Evolutionary conservation across 2,888 invertebrate genomes (phyloP), one percentile per base, ranked within the genome.

Genomic region (Disparrhopalites patrizii): DNA sequence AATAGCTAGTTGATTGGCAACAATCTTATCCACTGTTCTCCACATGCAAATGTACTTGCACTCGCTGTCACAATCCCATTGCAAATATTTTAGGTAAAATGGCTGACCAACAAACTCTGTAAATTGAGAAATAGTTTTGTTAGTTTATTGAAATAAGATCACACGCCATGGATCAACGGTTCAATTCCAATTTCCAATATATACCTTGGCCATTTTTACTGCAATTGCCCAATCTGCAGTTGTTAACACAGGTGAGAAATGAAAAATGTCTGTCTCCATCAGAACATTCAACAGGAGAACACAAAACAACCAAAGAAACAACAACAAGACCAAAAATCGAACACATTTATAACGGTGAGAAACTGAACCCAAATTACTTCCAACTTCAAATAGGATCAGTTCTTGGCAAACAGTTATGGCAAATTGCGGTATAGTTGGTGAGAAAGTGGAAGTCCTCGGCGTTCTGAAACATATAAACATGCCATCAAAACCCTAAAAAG

Each of bases 1-100:
- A 61, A 89, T 84, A n/a, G 81, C 79, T 79, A 85, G 85, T 0
- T 85, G 85, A 70, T 87, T 83, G 66, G 84, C 83, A 50, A 84
- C 78, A 78, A 91, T 94, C 28, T 84, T 85, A n/a, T 86, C 82
- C 0, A 94, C 91, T 0, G 94, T 92, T 65, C 84, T 82, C 96
- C 97, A 97, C 92, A 93, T 96, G 78, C 97, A 97, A 10, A 83
- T 81, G 78, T 97, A 93, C 71, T 85, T 84, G 77, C 96, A 97
- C 77, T 97, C 93, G 76, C 93, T 92, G 5, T 80, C 80, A 79
- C 97, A 97, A 62, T 83, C 83, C 96, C 96, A 97, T 27, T 80
- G 79, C 15, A 87, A 79, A 47, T 58, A 58, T 43, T 27, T 58
- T 20, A 58, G 18, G 30, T 58, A 58, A 5, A 20, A 7, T 5